These are phyloP conservation scores for Cyanoderma ruficeps DNA, from an alignment of 2,113 vertebrate genomes.

Conservation along the genomic window DNA sequence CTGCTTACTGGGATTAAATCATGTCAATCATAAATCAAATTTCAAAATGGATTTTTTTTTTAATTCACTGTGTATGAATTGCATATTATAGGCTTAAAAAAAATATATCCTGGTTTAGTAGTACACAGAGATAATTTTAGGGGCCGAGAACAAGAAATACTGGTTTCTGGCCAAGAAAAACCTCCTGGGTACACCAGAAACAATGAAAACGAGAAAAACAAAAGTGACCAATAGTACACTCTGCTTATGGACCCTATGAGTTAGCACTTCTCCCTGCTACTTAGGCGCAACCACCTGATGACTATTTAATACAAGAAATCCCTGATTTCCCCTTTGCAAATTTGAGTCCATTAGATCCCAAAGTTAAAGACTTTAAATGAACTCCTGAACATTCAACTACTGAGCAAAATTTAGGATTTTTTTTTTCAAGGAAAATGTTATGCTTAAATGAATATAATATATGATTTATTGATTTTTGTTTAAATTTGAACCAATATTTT, in stretches of 20 bases:
- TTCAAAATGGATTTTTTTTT: neutral
- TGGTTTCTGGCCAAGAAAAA: neutral
- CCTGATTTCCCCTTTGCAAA: neutral
- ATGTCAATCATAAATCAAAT: neutral
- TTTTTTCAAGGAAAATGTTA: neutral
- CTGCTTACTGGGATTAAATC: neutral
- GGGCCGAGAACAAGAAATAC: neutral
- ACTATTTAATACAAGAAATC: neutral
- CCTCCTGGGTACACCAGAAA: neutral
- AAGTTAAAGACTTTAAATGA: neutral
- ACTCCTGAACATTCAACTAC: neutral
- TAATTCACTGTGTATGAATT: accelerated
- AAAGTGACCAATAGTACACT: neutral
- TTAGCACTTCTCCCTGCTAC: neutral
- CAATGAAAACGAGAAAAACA: neutral
- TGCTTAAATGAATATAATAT: neutral
- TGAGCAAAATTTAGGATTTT: neutral
- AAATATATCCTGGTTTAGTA: neutral
- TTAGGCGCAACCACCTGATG: neutral
- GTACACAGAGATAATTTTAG: neutral
- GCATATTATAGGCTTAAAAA: neutral
- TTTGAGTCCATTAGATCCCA: neutral
- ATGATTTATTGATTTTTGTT: neutral
- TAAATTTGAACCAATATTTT: neutral
- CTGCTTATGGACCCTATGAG: neutral